These are phyloP conservation scores for Larimichthys polyactis DNA, from an alignment of 2,113 vertebrate species.

Conservation along the genomic window DNA sequence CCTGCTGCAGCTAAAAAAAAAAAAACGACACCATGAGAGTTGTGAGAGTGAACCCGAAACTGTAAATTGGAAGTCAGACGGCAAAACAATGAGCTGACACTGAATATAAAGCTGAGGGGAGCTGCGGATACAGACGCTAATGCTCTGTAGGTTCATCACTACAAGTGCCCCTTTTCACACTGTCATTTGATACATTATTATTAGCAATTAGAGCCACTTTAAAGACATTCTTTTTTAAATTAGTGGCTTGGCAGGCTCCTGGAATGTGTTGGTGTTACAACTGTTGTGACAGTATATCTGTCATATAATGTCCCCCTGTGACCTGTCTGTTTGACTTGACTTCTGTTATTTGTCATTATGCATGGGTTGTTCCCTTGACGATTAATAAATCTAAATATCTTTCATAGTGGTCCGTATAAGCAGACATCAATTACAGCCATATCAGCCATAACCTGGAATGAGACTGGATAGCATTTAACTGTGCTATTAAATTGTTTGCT, in stretches of 20 bases:
- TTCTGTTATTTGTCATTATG: neutral
- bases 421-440: neutral
- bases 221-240: neutral
- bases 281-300: neutral
- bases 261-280: neutral
- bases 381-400: constrained; percentile 7
- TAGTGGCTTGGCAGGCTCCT: neutral
- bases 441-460: neutral
- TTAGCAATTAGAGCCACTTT: neutral
- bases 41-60: too few species aligned
- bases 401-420: neutral
- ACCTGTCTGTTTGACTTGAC: neutral
- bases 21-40: too few species aligned
- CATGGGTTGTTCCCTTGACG: too few species aligned
- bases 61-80: too few species aligned
- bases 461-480: neutral
- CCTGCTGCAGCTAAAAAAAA: too few species aligned
- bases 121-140: neutral
- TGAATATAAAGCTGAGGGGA: neutral
- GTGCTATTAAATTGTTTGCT: neutral
- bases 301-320: neutral
- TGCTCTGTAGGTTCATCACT: neutral
- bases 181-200: neutral
- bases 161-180: neutral
- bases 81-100: neutral